A percentile compares a stretch with the other conserved stretches of the same genome.
These are phyloP conservation scores for Pteromalus puparum DNA, from an alignment of 1,140 invertebrate genomes.

Conservation along the genomic window DNA sequence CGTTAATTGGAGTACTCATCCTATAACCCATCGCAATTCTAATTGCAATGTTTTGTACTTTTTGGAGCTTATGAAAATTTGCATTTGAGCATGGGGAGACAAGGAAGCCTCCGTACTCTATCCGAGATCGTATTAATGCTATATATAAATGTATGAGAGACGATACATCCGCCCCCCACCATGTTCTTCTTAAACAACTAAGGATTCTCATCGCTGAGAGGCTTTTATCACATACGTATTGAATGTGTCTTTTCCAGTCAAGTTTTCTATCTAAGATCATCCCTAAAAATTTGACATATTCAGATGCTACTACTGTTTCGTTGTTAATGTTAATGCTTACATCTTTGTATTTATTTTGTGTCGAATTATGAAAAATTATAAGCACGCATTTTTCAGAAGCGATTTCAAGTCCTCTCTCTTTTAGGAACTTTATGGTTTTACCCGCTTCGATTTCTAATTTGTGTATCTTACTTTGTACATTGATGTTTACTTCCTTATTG, in stretches of 20 bases:
- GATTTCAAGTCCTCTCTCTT: background rate
- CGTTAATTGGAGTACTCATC: background rate
- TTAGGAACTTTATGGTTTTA: background rate
- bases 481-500: background rate
- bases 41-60: background rate
- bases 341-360: background rate
- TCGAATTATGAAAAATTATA: background rate
- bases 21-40: background rate
- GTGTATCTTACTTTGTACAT: background rate
- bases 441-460: background rate
- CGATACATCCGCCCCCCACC: background rate
- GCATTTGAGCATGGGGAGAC: background rate
- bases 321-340: background rate
- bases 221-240: background rate
- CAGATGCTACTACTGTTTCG: no score
- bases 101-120: background rate
- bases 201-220: background rate
- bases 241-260: background rate
- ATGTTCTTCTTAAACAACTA: background rate
- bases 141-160: background rate
- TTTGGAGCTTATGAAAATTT: background rate
- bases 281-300: no score
- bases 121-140: background rate
- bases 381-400: background rate
- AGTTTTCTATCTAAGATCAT: background rate